A percentile compares a stretch with the other conserved stretches of the same genome.
These are phyloP conservation scores for Pseudorasbora parva DNA, from an alignment of 2,113 vertebrate genomes.

Conservation along the genomic window DNA sequence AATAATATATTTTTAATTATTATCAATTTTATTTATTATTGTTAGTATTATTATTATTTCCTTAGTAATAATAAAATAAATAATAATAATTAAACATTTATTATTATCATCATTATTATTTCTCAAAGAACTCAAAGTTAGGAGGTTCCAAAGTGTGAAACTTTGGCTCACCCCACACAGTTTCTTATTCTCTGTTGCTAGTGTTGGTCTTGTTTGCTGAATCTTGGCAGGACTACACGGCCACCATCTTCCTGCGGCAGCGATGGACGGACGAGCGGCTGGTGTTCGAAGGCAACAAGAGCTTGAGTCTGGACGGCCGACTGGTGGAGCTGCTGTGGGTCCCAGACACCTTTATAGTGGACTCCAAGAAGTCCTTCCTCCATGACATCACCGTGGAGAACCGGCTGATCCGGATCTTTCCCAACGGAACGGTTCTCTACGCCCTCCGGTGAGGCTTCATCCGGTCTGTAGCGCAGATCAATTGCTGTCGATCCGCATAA, in stretches of 20 bases:
- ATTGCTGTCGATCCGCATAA: too few relatives aligned
- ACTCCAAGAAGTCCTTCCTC: constrained; percentile 91
- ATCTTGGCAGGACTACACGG: constrained; percentile 82
- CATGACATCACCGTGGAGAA: constrained; percentile 93
- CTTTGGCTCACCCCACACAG: too few relatives aligned
- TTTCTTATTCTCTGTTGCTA: too few relatives aligned
- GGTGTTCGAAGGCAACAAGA: constrained; percentile 89
- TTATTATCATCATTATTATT: too few relatives aligned
- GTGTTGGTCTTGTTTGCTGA: too few relatives aligned
- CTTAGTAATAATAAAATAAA: too few relatives aligned
- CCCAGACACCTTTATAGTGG: constrained; percentile 89
- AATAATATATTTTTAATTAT: too few relatives aligned
- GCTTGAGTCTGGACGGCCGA: constrained; percentile 87
- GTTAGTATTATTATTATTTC: too few relatives aligned
- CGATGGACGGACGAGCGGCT: constrained; percentile 89
- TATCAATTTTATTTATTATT: too few relatives aligned
- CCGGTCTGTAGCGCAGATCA: background rate
- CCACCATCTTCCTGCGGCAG: constrained; percentile 90
- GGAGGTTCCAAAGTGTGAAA: too few relatives aligned
- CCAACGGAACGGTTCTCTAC: constrained; percentile 89
- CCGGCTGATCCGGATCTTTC: constrained; percentile 88
- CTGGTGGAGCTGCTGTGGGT: constrained; percentile 92
- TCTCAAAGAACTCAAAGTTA: too few relatives aligned
- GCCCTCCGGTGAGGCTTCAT: constrained; percentile 77
- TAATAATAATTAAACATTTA: too few relatives aligned